Base-by-base conservation (phyloP, 2,888 invertebrate genomes). In the Sipha maydis region DNA sequence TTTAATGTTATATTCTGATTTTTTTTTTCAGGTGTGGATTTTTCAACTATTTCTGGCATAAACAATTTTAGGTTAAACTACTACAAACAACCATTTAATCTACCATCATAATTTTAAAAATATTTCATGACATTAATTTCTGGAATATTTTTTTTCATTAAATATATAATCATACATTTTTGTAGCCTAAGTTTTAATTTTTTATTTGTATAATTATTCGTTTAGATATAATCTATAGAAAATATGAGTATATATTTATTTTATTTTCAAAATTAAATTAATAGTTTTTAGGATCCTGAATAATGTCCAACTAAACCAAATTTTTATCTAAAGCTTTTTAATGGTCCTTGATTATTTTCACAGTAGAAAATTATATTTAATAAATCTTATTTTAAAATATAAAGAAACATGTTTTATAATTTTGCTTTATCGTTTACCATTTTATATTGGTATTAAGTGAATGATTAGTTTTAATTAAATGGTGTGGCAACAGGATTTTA, bases 81-180 rank as follows among this genome's bases (percentile, higher is more conserved):
- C 83, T 69, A 34, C 48, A 61, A 75, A 61, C 41, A 77, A 78
- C 31, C 25, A 31, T 21, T 67, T 56, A 41, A 76, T 76, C 61
- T 85, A 83, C 28, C 71, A 67, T 31, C 9, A 69, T 54, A n/a
- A 69, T 69, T n/a, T 85, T 9, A 61, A 21, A 21, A 76, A 38
- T 77, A 85, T 77, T 85, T 85, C 31, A 85, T 78, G 54, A 31
- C 69, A 85, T 78, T 69, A 85, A 85, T 17, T 19, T 17, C 17
- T 77, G 31, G 25, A 85, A 78, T 54, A 77, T 76, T 85, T 34
- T 61, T 34, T 31, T 73, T 54, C n/a, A 34, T 21, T 17, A 77
- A 76, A 76, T 67, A 85, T 31, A 48, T 31, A n/a, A 54, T 69
- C 31, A 85, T 31, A 17, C 4, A 61, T 21, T 38, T 78, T 85